A percentile compares a stretch with the other conserved stretches of the same genome.
Evolutionary conservation across 2,888 invertebrate genomes (phyloP).

Genomic region (Drosophila falleni): DNA sequence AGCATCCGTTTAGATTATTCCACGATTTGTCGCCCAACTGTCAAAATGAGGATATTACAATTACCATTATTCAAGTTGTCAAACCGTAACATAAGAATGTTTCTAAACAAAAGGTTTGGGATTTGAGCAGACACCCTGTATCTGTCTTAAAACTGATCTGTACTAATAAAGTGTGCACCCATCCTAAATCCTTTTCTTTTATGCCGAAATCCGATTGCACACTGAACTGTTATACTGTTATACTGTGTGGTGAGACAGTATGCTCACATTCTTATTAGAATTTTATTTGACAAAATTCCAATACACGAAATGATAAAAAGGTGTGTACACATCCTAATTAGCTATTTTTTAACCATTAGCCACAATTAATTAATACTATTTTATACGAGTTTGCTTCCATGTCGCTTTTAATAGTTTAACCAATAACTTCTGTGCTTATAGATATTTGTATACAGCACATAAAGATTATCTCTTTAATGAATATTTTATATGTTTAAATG

Average conservation of each 20-base stretch:
- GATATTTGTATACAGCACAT: background rate
- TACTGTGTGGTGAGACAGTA: constrained; percentile 2
- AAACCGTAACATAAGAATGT: background rate
- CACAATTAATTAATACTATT: background rate
- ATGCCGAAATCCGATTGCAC: too few relatives aligned
- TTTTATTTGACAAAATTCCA: background rate
- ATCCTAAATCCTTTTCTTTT: background rate
- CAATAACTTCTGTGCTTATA: background rate
- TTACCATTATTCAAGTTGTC: background rate
- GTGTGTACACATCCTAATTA: background rate
- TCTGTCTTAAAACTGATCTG: background rate
- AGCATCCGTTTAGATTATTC: constrained; percentile 25
- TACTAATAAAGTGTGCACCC: background rate
- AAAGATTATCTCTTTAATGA: constrained; percentile 21
- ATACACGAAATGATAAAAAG: background rate
- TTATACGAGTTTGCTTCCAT: too few relatives aligned
- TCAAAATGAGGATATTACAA: constrained; percentile 14
- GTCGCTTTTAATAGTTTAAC: background rate
- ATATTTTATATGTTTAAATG: constrained; percentile 11
- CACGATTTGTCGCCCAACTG: constrained; percentile 20
- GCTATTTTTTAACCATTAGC: background rate
- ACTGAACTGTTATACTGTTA: too few relatives aligned
- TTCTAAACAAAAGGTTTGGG: background rate
- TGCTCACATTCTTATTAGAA: background rate
- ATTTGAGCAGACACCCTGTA: background rate